A percentile compares a stretch with the other conserved stretches of the same genome.
phyloP scores from a whole-genome alignment of 2,797 vertebrate genomes.

The Gymnothorax javanicus region DNA sequence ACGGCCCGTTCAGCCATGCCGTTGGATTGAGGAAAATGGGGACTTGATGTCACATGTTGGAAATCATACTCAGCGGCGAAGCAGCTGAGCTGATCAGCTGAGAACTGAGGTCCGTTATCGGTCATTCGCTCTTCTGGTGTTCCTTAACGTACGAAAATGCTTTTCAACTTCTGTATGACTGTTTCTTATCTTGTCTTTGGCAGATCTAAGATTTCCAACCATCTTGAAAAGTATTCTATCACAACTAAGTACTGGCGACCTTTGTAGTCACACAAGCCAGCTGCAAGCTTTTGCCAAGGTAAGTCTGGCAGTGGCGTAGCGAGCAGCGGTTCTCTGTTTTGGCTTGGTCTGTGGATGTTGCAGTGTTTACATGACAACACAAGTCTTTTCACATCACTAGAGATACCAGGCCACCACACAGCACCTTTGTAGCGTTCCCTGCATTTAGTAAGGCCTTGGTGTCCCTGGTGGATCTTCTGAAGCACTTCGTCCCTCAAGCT shows the following conservation, averaged over 20 bases:
- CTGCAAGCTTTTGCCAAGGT: too few species aligned
- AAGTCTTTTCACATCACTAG: background rate
- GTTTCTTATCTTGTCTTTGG: background rate
- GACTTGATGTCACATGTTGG: conserved; percentile 26
- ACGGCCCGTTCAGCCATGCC: conserved; percentile 27
- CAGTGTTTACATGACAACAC: background rate
- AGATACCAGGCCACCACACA: conserved; percentile 23
- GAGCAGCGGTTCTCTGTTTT: too few species aligned
- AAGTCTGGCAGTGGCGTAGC: too few species aligned
- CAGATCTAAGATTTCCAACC: background rate
- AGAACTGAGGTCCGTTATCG: background rate
- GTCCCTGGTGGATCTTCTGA: conserved; percentile 20
- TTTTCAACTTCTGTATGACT: too few species aligned
- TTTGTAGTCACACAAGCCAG: background rate
- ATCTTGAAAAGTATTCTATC: background rate
- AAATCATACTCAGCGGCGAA: too few species aligned
- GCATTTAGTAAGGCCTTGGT: conserved; percentile 30
- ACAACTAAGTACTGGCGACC: background rate
- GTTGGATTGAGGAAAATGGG: conserved; percentile 33
- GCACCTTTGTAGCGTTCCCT: background rate
- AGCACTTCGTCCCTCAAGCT: conserved; percentile 20
- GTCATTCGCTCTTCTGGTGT: background rate
- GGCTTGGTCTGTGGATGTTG: background rate
- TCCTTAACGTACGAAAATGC: background rate
- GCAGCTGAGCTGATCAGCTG: background rate